Base-by-base conservation (phyloP, 2,888 invertebrate species). In the Trissoscelio sp. region DNA sequence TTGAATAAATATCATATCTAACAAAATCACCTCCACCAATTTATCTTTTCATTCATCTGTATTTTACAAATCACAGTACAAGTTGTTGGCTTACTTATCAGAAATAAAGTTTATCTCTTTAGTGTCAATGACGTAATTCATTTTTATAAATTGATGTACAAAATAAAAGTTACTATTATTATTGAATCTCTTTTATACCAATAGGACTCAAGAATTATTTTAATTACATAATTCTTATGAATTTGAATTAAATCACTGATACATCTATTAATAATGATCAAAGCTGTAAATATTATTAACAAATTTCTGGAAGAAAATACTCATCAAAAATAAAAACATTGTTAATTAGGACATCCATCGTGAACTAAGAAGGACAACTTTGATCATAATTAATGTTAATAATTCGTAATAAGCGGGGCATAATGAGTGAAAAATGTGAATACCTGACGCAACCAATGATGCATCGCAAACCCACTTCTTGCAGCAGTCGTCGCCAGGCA, bases 401-500 rank as follows among this genome's bases (percentile, higher is more conserved):
- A 28, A 14, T 3, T 22, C 4, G 14, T 22, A 77, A 48, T 1
- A 57, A 60, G 34, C 34, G 28, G 7, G 53, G 48, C 24, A 0
- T 44, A 42, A 64, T 34, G 51, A 51, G 34, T 9, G 28, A 64
- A 58, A 22, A 28, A 42, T 57, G 39, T 46, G 44, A 48, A 58
- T 86, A 85, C 86, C 86, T 85, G 83, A 57, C 2, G 46, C 4
- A 11, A 18, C 48, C 31, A 62, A 9, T 14, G 70, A 42, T 28
- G 69, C 16, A 55, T 77, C 82, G 79, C 93, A 93, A 80, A 90
- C 93, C 97, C 97, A 97, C 77, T 95, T 94, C 87, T 95, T 94
- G 91, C 97, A 97, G 88, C 97, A 97, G 80, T 96, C 96, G 85
- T 97, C 97, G 67, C 95, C 95, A 3, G 94, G 94, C 42, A 92